These are phyloP conservation scores for Diachasmimorpha longicaudata DNA, from an alignment of 1,140 invertebrate genomes.

Conservation along the genomic window DNA sequence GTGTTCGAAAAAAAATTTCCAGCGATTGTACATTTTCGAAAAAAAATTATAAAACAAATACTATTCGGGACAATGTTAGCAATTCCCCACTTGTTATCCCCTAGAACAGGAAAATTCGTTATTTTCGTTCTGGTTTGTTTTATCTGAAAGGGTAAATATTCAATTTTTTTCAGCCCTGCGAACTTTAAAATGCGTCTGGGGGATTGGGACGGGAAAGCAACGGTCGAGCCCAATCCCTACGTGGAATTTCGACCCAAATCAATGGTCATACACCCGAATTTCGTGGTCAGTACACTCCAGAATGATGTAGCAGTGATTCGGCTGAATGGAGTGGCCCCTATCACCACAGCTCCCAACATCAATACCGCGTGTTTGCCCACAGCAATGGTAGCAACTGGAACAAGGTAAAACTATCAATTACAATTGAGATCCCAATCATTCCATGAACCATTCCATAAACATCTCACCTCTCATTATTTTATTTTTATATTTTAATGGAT, in stretches of 20 bases:
- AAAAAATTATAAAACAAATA: no score
- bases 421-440: not conserved
- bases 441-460: not conserved
- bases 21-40: no score
- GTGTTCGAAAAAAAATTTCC: conserved; percentile 36
- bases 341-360: conserved; percentile 70
- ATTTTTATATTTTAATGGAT: conserved; percentile 21
- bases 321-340: conserved; percentile 65
- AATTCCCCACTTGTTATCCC: no score
- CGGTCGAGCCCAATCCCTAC: conserved; percentile 67
- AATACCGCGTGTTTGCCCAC: conserved; percentile 74
- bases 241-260: conserved; percentile 65
- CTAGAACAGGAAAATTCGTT: no score
- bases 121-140: no score
- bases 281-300: conserved; percentile 69
- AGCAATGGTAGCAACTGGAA: conserved; percentile 60
- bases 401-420: conserved; percentile 57
- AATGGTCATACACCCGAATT: conserved; percentile 71
- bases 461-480: not conserved
- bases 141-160: not conserved
- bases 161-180: conserved; percentile 40
- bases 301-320: conserved; percentile 75
- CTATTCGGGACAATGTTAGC: no score
- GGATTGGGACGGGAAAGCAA: conserved; percentile 71
- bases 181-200: conserved; percentile 70